Base-by-base conservation (phyloP, 2,797 vertebrate species). In the Chromis chromis region DNA sequence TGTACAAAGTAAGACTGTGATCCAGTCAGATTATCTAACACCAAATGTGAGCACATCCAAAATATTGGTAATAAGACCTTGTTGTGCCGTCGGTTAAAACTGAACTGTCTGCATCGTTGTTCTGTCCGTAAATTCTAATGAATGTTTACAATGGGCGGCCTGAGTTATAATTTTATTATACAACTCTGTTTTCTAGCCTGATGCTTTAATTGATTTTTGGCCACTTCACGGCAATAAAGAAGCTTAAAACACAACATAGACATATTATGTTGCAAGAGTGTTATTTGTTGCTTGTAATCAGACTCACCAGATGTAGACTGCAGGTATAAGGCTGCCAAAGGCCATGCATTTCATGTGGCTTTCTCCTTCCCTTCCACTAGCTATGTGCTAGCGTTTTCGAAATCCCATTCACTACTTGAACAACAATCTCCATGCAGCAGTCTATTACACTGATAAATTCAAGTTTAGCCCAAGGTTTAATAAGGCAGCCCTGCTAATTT, bases 241-340 rank as follows among this genome's bases (percentile, higher is more conserved):
- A 27, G 11, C 9, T 40, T 39, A 49, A 49, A 63, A 68, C 14
- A 9, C 13, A 21, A 39, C 14, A 24, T 2, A 50, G 24, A 28
- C 11, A n/a, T n/a, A n/a, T 19, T 28, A 21, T 39, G 25, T 14
- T 22, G 49, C 0, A 1, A 27, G n/a, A 0, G 0, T 24, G 4
- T 31, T 14, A 19, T 4, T 3, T 25, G 28, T 4, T 4, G 6
- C 44, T 36, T 49, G 48, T 49, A 22, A 10, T 36, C 9, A 10
- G 10, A 36, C 10, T 11, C 33, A 36, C 33, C 0, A 3, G 33
- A 36, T 36, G 33, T 36, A 36, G 10, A 36, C 2, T 11, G 33
- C 2, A 36, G 33, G 9, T 33, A 7, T 33, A 33, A 9, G 33
- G 3, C 33, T 10, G 9, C 1, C 8, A 36, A 2, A 36, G 33